Conservation (phyloP, 2,113 vertebrate species). For the Myiagra hebetior region DNA sequence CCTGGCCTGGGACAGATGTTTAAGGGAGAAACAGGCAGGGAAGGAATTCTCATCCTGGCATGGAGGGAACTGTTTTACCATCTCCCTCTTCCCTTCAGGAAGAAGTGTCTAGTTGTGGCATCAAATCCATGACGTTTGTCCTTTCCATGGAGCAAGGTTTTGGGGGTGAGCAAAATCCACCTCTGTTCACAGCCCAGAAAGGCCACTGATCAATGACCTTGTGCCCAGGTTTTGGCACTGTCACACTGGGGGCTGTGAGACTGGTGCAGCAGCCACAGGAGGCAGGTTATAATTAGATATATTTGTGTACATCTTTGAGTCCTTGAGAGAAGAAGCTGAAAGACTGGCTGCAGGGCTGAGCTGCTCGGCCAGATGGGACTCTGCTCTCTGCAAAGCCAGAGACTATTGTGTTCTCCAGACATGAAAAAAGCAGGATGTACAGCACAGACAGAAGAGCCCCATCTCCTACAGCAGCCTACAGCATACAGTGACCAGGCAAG, state of each 20-base stretch:
- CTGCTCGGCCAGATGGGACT: not conserved
- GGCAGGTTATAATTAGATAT: slow-evolving; percentile 58
- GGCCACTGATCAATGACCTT: not conserved
- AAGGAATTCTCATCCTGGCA: not conserved
- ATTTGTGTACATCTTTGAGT: slow-evolving; percentile 44
- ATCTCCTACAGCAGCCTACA: not conserved
- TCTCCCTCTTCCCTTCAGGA: not conserved
- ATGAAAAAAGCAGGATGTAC: not conserved
- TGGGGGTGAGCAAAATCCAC: not conserved
- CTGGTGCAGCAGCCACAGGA: not conserved
- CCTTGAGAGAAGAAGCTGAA: slow-evolving; percentile 41
- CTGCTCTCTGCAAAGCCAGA: not conserved
- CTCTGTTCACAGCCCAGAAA: not conserved
- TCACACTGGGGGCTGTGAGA: not conserved
- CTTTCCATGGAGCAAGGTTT: not conserved
- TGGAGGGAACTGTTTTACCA: not conserved
- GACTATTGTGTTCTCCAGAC: not conserved
- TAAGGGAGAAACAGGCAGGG: not conserved
- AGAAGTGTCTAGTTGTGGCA: not conserved
- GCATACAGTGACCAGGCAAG: not conserved
- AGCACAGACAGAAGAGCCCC: not conserved
- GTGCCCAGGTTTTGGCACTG: not conserved
- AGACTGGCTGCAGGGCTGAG: slow-evolving; percentile 37
- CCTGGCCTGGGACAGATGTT: not conserved
- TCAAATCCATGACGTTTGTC: not conserved